These are phyloP conservation scores for Gymnocheta viridis DNA, from an alignment of 2,888 invertebrate genomes.

Conservation along the genomic window DNA sequence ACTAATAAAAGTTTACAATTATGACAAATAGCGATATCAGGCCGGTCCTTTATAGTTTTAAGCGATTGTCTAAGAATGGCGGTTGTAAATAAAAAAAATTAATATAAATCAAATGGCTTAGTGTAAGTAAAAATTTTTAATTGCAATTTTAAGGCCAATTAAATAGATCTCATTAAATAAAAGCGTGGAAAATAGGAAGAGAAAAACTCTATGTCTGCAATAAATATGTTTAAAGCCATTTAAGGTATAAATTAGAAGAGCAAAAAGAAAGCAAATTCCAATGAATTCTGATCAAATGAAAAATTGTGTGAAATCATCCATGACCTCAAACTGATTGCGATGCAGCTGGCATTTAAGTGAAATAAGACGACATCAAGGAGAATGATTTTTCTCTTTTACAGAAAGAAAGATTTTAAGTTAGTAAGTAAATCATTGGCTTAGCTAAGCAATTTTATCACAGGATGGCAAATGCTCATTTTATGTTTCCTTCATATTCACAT, in stretches of 20 bases:
- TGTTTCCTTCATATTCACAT: too few species aligned
- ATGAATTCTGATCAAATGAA: not conserved
- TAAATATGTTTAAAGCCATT: not conserved
- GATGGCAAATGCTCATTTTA: too few species aligned
- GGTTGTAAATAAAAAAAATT: not conserved
- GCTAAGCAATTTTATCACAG: too few species aligned
- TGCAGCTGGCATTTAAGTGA: not conserved
- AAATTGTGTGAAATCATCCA: not conserved
- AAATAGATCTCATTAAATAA: constrained; percentile 41
- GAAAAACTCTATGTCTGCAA: not conserved
- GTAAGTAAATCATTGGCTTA: too few species aligned
- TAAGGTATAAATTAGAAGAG: not conserved
- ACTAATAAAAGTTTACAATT: constrained; percentile 9
- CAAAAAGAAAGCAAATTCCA: not conserved
- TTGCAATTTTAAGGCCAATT: constrained; percentile 53
- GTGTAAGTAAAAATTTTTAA: constrained; percentile 57
- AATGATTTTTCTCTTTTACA: too few species aligned
- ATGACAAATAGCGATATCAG: constrained; percentile 38
- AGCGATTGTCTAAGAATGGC: not conserved
- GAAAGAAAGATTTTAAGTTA: too few species aligned
- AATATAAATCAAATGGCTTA: not conserved
- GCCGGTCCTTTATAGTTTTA: not conserved
- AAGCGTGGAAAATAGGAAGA: not conserved
- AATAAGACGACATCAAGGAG: not conserved
- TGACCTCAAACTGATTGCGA: not conserved